Evolutionary conservation across 2,797 vertebrate species (phyloP).

Genomic region (Australoheros facetus): DNA sequence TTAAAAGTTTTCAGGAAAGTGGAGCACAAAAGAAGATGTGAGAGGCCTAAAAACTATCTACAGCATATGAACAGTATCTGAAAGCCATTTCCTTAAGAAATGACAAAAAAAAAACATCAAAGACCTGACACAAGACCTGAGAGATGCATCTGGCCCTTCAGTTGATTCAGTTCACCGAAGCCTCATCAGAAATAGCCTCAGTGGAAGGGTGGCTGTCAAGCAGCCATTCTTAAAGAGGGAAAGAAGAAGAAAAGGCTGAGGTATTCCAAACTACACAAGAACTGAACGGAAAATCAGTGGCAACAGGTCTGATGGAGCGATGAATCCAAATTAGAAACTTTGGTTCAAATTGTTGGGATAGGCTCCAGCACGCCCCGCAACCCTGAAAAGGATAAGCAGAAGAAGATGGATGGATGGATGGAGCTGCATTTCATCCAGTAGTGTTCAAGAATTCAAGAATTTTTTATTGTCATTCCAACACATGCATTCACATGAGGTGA

Average conservation of each 20-base stretch:
- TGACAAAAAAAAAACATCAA: rapidly evolving
- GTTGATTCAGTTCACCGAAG: background rate
- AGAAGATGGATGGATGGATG: too few species aligned
- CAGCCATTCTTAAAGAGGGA: background rate
- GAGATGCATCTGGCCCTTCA: background rate
- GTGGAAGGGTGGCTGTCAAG: background rate
- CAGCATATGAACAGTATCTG: background rate
- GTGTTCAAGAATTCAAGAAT: background rate
- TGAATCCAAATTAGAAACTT: background rate
- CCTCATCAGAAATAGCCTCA: background rate
- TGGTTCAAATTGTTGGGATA: background rate
- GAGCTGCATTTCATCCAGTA: background rate
- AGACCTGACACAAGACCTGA: background rate
- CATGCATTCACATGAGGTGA: too few species aligned
- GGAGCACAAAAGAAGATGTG: rapidly evolving
- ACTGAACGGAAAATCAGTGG: background rate
- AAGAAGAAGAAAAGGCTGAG: background rate
- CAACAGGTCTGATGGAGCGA: background rate
- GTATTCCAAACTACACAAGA: rapidly evolving
- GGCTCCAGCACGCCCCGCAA: too few species aligned
- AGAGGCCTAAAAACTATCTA: background rate
- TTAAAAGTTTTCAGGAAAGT: background rate
- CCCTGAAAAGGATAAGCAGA: too few species aligned
- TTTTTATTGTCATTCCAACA: background rate
- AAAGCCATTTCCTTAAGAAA: background rate